These are phyloP conservation scores for Oscheius sp. DNA, from an alignment of 1,140 invertebrate genomes.

Conservation along the genomic window DNA sequence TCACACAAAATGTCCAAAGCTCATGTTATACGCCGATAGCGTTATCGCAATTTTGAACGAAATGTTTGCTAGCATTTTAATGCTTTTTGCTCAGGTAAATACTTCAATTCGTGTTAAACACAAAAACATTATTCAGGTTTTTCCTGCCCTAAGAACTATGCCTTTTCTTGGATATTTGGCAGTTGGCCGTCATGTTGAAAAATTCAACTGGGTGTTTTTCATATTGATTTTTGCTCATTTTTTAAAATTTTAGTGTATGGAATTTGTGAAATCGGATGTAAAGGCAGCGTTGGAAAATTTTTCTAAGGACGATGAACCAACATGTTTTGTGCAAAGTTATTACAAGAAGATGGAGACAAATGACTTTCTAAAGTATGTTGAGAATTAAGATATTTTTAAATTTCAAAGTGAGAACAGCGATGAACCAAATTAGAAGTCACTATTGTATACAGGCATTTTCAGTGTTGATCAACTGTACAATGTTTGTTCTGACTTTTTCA, in stretches of 20 bases:
- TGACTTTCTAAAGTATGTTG: neutral
- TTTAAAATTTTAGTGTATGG: neutral
- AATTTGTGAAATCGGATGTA: neutral
- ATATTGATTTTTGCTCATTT: neutral
- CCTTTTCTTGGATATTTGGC: neutral
- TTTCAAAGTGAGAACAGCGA: no score
- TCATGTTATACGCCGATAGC: neutral
- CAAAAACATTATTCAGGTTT: no score
- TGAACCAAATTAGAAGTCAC: no score
- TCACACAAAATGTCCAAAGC: neutral
- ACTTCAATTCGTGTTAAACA: neutral
- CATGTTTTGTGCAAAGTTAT: neutral
- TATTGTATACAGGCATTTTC: no score
- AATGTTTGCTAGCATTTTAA: neutral
- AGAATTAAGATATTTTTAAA: neutral
- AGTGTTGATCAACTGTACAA: neutral
- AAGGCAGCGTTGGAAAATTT: neutral
- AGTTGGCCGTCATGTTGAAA: neutral
- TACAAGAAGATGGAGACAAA: neutral
- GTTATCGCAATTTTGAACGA: neutral
- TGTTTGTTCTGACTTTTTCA: slow-evolving; percentile 1
- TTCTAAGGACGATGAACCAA: neutral
- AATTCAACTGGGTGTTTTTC: neutral
- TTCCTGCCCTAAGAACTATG: neutral
- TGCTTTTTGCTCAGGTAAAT: neutral